Percentiles rank a stretch among this genome's conserved stretches.
phyloP scores from a whole-genome alignment of 2,113 vertebrate genomes.

The Mus spicilegus region DNA sequence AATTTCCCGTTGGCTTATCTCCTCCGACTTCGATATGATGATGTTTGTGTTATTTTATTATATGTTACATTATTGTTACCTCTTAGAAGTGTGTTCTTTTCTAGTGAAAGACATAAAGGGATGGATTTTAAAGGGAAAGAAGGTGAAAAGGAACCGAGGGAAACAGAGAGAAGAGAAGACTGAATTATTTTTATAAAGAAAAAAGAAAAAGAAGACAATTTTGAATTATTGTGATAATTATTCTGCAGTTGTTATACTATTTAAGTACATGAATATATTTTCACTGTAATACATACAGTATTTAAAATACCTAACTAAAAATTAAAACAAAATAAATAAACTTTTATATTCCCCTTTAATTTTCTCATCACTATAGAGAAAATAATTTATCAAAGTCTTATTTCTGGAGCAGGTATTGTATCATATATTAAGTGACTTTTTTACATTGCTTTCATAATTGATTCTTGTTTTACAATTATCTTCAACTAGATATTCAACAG shows the following conservation, averaged over 20 bases:
- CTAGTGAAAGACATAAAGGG: too few relatives aligned
- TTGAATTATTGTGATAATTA: background rate
- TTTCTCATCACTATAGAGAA: background rate
- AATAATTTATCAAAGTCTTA: slow-evolving; percentile 7
- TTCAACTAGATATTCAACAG: slow-evolving; percentile 31
- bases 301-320: background rate
- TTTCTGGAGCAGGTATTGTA: background rate
- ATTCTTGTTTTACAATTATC: background rate
- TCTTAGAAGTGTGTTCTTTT: background rate
- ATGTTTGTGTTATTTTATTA: background rate
- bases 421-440: background rate
- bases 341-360: background rate
- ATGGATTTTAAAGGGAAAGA: background rate
- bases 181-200: background rate
- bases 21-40: background rate
- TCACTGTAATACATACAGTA: too few relatives aligned
- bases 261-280: background rate
- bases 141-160: background rate
- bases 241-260: background rate
- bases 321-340: background rate
- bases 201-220: background rate
- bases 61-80: background rate
- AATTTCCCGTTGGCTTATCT: background rate
- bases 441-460: slow-evolving; percentile 7
- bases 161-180: background rate